Evolutionary conservation across 2,888 invertebrate genomes (phyloP).

Genomic region (Parochlus steinenii): DNA sequence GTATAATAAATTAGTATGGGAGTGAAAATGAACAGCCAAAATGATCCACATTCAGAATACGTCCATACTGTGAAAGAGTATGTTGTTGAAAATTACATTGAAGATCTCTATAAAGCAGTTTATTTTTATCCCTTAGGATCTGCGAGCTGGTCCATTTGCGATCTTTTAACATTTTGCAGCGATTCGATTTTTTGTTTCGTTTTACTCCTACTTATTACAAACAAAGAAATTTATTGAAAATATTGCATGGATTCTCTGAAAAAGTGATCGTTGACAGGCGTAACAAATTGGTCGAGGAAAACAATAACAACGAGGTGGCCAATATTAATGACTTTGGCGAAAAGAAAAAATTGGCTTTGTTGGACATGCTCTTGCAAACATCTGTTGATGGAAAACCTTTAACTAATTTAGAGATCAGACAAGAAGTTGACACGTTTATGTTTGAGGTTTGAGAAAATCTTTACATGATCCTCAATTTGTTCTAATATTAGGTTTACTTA

Average conservation of each 20-base stretch:
- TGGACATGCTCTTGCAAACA: constrained; percentile 39
- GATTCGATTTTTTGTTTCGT: constrained; percentile 1
- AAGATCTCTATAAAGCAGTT: not conserved
- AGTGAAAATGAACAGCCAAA: constrained; percentile 51
- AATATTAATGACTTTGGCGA: constrained; percentile 16
- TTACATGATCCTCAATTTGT: not conserved
- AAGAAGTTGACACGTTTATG: constrained; percentile 48
- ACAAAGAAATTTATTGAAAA: constrained; percentile 18
- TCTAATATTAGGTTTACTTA: constrained; percentile 5
- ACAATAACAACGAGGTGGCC: not conserved
- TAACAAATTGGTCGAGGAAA: constrained; percentile 13
- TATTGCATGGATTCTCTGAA: constrained; percentile 30
- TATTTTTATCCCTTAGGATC: constrained; percentile 1
- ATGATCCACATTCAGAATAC: constrained; percentile 48
- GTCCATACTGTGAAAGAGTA: constrained; percentile 57
- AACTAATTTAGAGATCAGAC: constrained; percentile 34
- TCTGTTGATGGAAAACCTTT: constrained; percentile 34
- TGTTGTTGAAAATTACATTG: constrained; percentile 25
- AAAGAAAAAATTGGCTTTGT: constrained; percentile 39
- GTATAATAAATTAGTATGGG: constrained; percentile 74
- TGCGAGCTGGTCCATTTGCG: constrained; percentile 22
- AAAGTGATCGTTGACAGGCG: constrained; percentile 27
- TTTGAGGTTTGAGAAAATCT: constrained; percentile 35
- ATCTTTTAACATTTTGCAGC: constrained; percentile 20
- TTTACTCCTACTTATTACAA: constrained; percentile 4